A percentile compares a stretch with the other conserved stretches of the same genome.
These are phyloP conservation scores for Rhinophrynus dorsalis DNA, from an alignment of 2,797 vertebrate species.

Conservation along the genomic window DNA sequence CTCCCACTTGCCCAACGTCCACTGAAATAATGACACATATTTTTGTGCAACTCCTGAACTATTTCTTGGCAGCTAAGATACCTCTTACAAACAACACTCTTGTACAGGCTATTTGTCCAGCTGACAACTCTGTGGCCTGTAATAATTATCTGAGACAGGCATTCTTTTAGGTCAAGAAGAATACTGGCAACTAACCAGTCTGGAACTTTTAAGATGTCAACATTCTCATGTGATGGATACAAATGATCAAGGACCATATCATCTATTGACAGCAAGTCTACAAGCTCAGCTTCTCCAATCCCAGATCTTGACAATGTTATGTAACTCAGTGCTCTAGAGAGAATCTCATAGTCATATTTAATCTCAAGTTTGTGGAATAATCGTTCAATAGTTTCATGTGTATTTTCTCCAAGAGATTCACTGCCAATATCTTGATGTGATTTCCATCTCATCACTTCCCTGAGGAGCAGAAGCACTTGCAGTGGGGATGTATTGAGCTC, in stretches of 20 bases:
- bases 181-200: slow-evolving; percentile 68
- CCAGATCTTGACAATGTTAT: slow-evolving; percentile 69
- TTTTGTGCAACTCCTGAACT: slow-evolving; percentile 58
- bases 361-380: slow-evolving; percentile 69
- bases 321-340: slow-evolving; percentile 62
- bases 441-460: slow-evolving; percentile 65
- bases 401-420: slow-evolving; percentile 59
- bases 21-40: slow-evolving; percentile 70
- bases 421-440: slow-evolving; percentile 72
- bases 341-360: slow-evolving; percentile 65
- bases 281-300: slow-evolving; percentile 69
- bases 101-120: slow-evolving; percentile 74
- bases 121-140: slow-evolving; percentile 60
- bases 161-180: slow-evolving; percentile 67
- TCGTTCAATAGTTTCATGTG: slow-evolving; percentile 64
- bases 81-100: slow-evolving; percentile 62
- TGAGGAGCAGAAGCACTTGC: slow-evolving; percentile 67
- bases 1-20: slow-evolving; percentile 57
- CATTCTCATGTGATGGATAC: slow-evolving; percentile 7
- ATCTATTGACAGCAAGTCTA: slow-evolving; percentile 68
- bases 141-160: slow-evolving; percentile 60
- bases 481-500: slow-evolving; percentile 65
- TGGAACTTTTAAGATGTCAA: slow-evolving; percentile 54
- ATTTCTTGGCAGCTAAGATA: slow-evolving; percentile 58
- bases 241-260: slow-evolving; percentile 53